Conservation (phyloP, 2,888 invertebrate species). For the Siphlonurus alternatus region DNA sequence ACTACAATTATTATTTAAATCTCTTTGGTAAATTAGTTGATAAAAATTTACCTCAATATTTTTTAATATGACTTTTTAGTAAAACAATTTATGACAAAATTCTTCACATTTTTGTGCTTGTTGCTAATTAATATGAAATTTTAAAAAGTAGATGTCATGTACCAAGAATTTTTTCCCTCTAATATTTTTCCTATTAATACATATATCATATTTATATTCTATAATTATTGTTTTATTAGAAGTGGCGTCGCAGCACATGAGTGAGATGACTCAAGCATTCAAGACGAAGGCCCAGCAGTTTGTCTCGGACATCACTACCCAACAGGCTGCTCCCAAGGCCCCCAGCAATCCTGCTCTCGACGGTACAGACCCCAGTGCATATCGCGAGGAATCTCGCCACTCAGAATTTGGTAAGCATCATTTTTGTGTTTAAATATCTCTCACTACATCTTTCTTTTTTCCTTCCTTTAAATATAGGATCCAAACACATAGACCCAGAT, state of each 20-base stretch:
- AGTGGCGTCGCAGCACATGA: slow-evolving; percentile 43
- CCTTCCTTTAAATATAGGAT: slow-evolving; percentile 32
- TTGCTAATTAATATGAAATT: no score
- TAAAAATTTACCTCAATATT: no score
- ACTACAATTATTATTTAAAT: no score
- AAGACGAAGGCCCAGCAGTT: slow-evolving; percentile 51
- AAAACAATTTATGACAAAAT: no score
- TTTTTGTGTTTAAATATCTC: not conserved
- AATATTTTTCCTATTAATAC: no score
- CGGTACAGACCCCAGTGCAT: slow-evolving; percentile 42
- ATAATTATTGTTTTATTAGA: slow-evolving; percentile 26
- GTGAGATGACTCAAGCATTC: slow-evolving; percentile 46
- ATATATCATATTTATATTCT: no score
- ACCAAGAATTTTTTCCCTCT: no score
- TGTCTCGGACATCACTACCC: slow-evolving; percentile 42
- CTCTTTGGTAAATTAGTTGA: no score
- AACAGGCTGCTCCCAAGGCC: slow-evolving; percentile 23
- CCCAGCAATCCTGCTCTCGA: slow-evolving; percentile 1
- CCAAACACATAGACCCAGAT: slow-evolving; percentile 57
- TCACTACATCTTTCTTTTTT: no score
- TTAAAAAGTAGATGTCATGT: no score
- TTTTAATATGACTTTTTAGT: no score
- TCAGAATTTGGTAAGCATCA: slow-evolving; percentile 48
- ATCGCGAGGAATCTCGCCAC: slow-evolving; percentile 49
- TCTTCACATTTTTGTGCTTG: no score